These are phyloP conservation scores for Mustelus asterias DNA, from an alignment of 2,113 vertebrate species.

Conservation along the genomic window DNA sequence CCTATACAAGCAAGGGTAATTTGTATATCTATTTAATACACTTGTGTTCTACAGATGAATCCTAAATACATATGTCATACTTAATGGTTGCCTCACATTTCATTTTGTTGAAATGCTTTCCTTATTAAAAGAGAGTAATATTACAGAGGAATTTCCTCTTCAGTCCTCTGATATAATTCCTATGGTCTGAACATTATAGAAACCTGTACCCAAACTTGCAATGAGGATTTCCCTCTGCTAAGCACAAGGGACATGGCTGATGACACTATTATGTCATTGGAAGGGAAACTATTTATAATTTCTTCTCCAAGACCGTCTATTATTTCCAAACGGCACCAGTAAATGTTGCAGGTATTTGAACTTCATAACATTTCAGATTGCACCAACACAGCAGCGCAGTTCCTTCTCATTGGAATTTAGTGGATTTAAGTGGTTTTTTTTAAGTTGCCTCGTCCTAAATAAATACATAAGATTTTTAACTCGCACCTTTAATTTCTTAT, in stretches of 20 bases:
- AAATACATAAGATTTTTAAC: not conserved
- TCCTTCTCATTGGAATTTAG: not conserved
- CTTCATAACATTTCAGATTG: not conserved
- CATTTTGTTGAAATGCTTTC: not conserved
- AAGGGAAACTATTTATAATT: not conserved
- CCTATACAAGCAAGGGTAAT: constrained; percentile 94
- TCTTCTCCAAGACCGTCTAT: not conserved
- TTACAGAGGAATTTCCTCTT: not conserved
- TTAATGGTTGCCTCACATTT: not conserved
- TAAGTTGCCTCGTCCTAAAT: not conserved
- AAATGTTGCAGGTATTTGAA: not conserved
- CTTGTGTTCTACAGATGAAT: not conserved
- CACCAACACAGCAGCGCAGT: not conserved
- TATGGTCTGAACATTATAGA: not conserved
- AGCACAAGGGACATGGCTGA: not conserved
- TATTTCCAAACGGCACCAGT: not conserved
- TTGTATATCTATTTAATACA: not conserved
- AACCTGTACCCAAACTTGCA: not conserved
- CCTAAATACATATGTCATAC: not conserved
- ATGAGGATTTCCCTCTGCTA: not conserved
- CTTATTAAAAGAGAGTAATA: not conserved
- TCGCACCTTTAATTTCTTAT: not conserved
- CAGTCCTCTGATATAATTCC: not conserved
- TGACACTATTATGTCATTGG: not conserved
- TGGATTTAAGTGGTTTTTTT: not conserved